Evolutionary conservation across 1,140 invertebrate genomes (phyloP), one percentile per base, ranked within the genome.

Genomic region (Bombus breviceps): DNA sequence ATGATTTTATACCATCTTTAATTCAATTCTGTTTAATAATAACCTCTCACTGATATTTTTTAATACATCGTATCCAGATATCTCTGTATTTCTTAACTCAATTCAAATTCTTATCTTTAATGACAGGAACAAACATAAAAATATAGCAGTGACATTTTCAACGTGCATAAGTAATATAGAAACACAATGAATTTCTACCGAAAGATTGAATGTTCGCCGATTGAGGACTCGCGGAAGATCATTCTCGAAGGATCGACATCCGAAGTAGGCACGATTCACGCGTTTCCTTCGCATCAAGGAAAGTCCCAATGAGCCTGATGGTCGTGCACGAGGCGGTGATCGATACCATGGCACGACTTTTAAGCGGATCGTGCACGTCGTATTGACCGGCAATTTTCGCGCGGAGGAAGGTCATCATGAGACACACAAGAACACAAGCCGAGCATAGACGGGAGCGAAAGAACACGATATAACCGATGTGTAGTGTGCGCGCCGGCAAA

Each of bases 381-480:
- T 90, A 90, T 90, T 90, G 89, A 90, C 89, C 88, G 85, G 74
- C 86, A 90, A 90, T 90, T 90, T 90, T 90, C 88, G 86, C 89
- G 89, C 89, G 72, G 82, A 90, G 89, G 88, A 90, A 90, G 89
- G 89, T 90, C 89, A 90, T 87, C 89, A 34, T 75, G 86, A 87
- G 86, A 86, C 81, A 86, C 73, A 77, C 9, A 59, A 53, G 84
- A 75, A 72, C 78, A 47, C 41, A 77, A 34, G 32, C 18, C n/a
- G 43, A 74, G 47, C 76, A 77, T 34, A 83, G 25, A 47, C 62
- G 37, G n/a, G 64, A 79, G 47, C 37, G 32, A 72, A 81, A 22
- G 34, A 68, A 53, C 43, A 75, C 71, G 79, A 81, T 85, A 85
- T 73, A 81, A 74, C 69, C 57, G 22, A 22, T 22, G 34, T 74